These are phyloP conservation scores for Ptychodera flava DNA, from an alignment of 35 echinoderm and acorn worm genomes.

Conservation along the genomic window DNA sequence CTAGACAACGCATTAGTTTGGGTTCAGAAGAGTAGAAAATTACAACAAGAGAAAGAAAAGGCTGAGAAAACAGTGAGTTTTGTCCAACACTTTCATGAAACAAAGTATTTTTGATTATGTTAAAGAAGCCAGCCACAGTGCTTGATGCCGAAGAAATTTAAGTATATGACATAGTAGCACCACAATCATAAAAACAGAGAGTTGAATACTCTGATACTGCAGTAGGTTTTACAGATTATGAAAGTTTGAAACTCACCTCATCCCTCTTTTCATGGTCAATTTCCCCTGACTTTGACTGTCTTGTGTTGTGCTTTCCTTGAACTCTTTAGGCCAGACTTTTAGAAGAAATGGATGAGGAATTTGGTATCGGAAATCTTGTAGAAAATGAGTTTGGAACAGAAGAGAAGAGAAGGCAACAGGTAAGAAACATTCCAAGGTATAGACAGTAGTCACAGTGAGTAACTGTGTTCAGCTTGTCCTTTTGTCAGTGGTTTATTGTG, in stretches of 20 bases:
- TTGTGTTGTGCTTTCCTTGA: too few species aligned
- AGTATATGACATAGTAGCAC: too few species aligned
- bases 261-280: too few species aligned
- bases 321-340: constrained; percentile 74
- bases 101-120: too few species aligned
- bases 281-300: too few species aligned
- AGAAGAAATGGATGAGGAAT: constrained; percentile 99
- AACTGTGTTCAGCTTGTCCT: neutral
- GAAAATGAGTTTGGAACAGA: constrained; percentile 65
- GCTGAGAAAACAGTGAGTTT: constrained; percentile 68
- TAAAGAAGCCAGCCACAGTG: too few species aligned
- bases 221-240: too few species aligned
- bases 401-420: constrained; percentile 37
- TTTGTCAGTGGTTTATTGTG: too few species aligned
- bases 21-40: constrained; percentile 72
- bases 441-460: neutral
- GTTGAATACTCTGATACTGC: too few species aligned
- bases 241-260: too few species aligned
- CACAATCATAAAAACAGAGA: too few species aligned
- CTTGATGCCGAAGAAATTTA: too few species aligned
- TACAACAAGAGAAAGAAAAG: constrained; percentile 53
- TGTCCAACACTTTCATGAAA: neutral
- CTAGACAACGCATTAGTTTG: constrained; percentile 66
- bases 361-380: constrained; percentile 84
- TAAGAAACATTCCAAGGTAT: constrained; percentile 22